Evolutionary conservation across 2,113 vertebrate genomes (phyloP).

Genomic region (Sapayoa aenigma): DNA sequence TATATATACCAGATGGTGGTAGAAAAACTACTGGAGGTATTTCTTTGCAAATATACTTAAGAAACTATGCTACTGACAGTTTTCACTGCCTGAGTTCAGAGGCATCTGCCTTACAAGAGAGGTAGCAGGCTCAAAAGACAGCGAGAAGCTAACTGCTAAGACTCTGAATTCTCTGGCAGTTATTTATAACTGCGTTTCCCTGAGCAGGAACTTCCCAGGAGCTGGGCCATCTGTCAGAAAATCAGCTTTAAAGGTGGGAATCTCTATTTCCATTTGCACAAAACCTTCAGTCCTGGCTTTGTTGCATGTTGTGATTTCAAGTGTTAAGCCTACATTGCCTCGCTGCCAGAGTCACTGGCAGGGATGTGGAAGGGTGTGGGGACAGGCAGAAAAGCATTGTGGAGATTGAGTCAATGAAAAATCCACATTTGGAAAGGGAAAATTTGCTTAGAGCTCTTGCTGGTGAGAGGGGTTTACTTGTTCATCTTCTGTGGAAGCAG

Average conservation of each 20-base stretch:
- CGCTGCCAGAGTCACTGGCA: neutral
- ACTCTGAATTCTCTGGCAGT: neutral
- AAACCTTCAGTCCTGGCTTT: neutral
- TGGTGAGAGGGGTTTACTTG: neutral
- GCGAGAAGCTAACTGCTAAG: neutral
- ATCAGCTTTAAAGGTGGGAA: neutral
- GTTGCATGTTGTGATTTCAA: neutral
- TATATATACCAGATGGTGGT: neutral
- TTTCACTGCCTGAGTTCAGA: neutral
- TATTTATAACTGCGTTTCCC: neutral
- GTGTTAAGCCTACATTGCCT: neutral
- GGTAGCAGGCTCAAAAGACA: neutral
- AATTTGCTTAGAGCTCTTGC: neutral
- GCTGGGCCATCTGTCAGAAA: neutral
- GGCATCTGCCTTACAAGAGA: neutral
- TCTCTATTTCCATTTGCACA: neutral
- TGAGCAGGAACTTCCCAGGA: neutral
- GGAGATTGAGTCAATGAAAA: neutral
- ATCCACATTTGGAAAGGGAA: neutral
- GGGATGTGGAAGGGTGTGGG: neutral
- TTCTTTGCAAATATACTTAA: neutral
- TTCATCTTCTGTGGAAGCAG: neutral
- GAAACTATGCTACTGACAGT: neutral
- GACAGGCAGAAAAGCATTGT: neutral
- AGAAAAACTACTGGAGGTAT: neutral